Percentiles rank a stretch among this genome's conserved stretches.
Conservation (phyloP, 37 sponge, comb jelly and placozoan genomes). For the Aplysina aerophoba region DNA sequence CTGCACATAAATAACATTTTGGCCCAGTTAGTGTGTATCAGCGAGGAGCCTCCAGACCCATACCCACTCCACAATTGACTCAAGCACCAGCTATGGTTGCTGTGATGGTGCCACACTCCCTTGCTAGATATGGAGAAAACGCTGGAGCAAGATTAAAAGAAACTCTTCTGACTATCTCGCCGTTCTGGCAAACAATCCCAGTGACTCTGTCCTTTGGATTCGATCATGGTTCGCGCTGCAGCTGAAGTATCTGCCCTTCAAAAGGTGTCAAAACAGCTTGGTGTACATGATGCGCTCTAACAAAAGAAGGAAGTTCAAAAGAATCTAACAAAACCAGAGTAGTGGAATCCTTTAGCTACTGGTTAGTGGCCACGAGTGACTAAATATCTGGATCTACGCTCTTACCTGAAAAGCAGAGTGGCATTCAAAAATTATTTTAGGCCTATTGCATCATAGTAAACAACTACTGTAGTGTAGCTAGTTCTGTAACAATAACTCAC, state of each 20-base stretch:
- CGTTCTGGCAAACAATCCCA: constrained; percentile 36
- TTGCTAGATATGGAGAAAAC: constrained; percentile 41
- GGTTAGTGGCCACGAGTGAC: not conserved
- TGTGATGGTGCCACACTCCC: constrained; percentile 24
- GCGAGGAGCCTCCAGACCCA: constrained; percentile 1
- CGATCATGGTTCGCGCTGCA: constrained; percentile 50
- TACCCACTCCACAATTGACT: not conserved
- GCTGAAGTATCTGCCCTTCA: not conserved
- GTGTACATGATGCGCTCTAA: not conserved
- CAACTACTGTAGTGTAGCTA: too few species aligned
- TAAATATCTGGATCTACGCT: constrained; percentile 3
- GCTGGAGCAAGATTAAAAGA: constrained; percentile 51
- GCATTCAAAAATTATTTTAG: too few species aligned
- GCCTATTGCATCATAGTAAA: too few species aligned
- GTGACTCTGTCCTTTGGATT: constrained; percentile 48
- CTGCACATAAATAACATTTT: constrained; percentile 1
- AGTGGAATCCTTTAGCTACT: not conserved
- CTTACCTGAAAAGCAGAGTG: too few species aligned
- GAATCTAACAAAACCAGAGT: not conserved
- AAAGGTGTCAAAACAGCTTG: not conserved
- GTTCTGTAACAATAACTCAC: too few species aligned
- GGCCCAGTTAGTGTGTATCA: not conserved
- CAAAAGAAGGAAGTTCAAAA: constrained; percentile 17
- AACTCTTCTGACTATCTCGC: constrained; percentile 32
- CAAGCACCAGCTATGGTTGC: constrained; percentile 4